Conservation (phyloP, 1,140 invertebrate species). For the Sitobion miscanthi region DNA sequence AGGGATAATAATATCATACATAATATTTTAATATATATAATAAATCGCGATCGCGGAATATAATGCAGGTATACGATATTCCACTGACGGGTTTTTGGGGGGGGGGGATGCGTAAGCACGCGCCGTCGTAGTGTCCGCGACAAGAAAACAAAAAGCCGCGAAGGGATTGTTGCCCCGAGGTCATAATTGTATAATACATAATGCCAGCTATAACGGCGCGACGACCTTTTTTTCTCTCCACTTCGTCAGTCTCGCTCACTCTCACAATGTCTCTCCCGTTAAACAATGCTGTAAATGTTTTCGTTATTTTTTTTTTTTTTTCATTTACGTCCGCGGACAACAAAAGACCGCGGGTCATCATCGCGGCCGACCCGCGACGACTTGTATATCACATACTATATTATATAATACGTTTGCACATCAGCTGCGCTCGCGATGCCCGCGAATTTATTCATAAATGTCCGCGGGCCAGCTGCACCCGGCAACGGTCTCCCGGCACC, state of each 20-base stretch:
- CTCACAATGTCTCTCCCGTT: neutral
- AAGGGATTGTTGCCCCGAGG: slow-evolving; percentile 27
- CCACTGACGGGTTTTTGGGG: neutral
- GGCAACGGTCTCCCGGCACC: neutral
- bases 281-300: slow-evolving; percentile 1
- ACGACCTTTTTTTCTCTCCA: neutral
- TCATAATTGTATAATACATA: neutral
- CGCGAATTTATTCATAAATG: slow-evolving; percentile 56
- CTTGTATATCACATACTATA: neutral
- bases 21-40: neutral
- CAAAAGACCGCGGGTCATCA: slow-evolving; percentile 55
- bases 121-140: slow-evolving; percentile 16
- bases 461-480: slow-evolving; percentile 41
- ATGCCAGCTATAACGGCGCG: neutral
- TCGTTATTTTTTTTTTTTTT: neutral
- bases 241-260: neutral
- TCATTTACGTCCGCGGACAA: slow-evolving; percentile 33
- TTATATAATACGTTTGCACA: neutral
- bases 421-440: slow-evolving; percentile 33
- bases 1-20: neutral
- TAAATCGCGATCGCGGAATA: neutral
- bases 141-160: slow-evolving; percentile 40
- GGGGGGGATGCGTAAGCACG: neutral
- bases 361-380: slow-evolving; percentile 21
- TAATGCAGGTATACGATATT: neutral